Conservation (phyloP, 2,113 vertebrate species). For the Atractosteus spatula region DNA sequence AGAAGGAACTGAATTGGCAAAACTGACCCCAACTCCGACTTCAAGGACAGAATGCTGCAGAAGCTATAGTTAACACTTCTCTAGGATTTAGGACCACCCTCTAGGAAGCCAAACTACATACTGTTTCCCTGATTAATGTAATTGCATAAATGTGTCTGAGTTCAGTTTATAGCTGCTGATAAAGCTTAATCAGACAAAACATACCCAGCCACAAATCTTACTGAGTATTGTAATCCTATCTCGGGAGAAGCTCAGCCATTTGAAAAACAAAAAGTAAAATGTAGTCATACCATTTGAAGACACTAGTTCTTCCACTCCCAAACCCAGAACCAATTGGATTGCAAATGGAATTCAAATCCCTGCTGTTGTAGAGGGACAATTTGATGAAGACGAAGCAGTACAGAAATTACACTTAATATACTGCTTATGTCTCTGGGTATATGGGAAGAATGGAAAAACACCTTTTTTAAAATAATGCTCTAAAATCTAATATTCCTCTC, state of each 20-base stretch:
- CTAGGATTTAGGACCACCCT: neutral
- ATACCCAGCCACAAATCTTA: neutral
- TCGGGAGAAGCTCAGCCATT: neutral
- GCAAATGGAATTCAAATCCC: too few relatives aligned
- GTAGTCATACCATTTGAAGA: too few relatives aligned
- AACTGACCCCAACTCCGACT: neutral
- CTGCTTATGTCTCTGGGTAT: too few relatives aligned
- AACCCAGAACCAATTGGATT: too few relatives aligned
- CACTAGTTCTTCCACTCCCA: too few relatives aligned
- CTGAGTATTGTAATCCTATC: constrained; percentile 1
- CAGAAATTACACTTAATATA: too few relatives aligned
- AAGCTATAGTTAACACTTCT: neutral
- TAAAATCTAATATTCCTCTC: too few relatives aligned
- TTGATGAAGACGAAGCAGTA: too few relatives aligned
- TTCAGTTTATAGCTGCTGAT: neutral
- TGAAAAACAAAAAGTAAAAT: neutral
- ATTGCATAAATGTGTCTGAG: neutral
- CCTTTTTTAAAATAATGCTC: too few relatives aligned
- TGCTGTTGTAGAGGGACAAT: too few relatives aligned
- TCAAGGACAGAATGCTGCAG: neutral
- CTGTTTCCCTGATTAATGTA: constrained; percentile 8
- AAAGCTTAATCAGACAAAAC: constrained; percentile 8
- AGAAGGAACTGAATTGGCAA: too few relatives aligned
- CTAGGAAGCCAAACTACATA: neutral
- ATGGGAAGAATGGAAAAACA: too few relatives aligned